Evolutionary conservation across 2,797 vertebrate species (phyloP), one percentile per base, ranked within the genome.

Genomic region (Acropternis orthonyx): DNA sequence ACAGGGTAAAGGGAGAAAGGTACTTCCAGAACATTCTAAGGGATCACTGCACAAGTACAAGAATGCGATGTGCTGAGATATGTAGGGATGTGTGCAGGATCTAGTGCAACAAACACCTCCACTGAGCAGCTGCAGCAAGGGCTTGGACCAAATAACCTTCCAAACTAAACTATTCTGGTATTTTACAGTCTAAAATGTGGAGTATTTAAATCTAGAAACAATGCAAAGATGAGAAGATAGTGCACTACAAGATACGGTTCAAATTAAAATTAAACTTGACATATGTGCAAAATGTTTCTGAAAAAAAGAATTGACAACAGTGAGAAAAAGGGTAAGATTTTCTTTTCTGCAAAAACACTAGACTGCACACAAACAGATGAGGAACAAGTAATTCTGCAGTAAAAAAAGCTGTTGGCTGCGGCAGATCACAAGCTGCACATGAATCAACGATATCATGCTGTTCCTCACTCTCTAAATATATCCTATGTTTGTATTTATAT

Each of bases 371-470:
- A 85, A 55, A 89, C 49, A 84, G 80, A 95, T 56, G 67, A 97
- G 74, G 86, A 92, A 90, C 43, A 90, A 93, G 83, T 79, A 87
- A 85, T 89, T 94, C 83, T 87, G 74, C 80, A 79, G 55, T 30
- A 28, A 56, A 90, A 89, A 92, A 94, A 55, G 39, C 67, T 94
- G 89, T 81, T 93, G 76, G 89, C 69, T 87, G 80, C 10, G 1
- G 74, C 71, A 93, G 83, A 96, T 95, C 92, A 94, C 85, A 91
- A 93, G 80, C 92, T 94, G 74, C 67, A 94, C 86, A 89, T 74
- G 74, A 93, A 95, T 94, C 85, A 95, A 95, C 66, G 88, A 73
- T 82, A 96, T 66, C 90, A 78, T 56, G 67, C 80, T 92, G 83
- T 73, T 95, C 48, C 77, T 93, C 41, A 56, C 73, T 81, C 59